Conservation (phyloP, 2,797 vertebrate species). For the Erithacus rubecula region DNA sequence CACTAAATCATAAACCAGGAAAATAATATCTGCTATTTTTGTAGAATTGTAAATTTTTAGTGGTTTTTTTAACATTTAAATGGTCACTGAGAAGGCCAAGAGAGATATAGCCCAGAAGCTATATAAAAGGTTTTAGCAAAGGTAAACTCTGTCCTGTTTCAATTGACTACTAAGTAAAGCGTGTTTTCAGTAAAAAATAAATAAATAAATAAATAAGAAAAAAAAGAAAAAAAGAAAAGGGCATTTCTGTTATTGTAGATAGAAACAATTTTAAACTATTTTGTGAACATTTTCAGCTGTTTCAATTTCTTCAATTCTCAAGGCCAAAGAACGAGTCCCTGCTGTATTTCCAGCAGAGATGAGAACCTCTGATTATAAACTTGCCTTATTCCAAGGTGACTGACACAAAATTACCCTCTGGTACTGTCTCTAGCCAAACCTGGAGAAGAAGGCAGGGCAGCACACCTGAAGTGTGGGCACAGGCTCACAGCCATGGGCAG, state of each 20-base stretch:
- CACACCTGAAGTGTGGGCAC: background rate
- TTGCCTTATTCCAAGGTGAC: background rate
- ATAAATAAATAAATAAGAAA: no score
- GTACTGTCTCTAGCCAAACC: background rate
- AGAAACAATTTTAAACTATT: background rate
- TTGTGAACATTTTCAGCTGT: background rate
- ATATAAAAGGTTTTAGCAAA: background rate
- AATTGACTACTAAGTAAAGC: background rate
- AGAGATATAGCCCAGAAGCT: background rate
- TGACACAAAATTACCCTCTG: background rate
- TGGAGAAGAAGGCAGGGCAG: background rate
- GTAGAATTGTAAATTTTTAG: background rate
- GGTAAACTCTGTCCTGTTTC: background rate
- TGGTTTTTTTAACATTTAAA: background rate
- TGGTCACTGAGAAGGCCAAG: background rate
- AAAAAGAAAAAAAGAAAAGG: accelerated
- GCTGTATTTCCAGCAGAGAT: background rate
- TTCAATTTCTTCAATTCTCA: background rate
- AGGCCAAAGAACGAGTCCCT: background rate
- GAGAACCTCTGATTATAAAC: background rate
- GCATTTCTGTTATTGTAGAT: background rate
- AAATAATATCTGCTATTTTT: background rate
- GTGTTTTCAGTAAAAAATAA: background rate
- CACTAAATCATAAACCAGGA: background rate
- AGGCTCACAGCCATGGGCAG: no score